phyloP scores from a whole-genome alignment of 2,113 vertebrate species.

The Sinosuthora webbiana region DNA sequence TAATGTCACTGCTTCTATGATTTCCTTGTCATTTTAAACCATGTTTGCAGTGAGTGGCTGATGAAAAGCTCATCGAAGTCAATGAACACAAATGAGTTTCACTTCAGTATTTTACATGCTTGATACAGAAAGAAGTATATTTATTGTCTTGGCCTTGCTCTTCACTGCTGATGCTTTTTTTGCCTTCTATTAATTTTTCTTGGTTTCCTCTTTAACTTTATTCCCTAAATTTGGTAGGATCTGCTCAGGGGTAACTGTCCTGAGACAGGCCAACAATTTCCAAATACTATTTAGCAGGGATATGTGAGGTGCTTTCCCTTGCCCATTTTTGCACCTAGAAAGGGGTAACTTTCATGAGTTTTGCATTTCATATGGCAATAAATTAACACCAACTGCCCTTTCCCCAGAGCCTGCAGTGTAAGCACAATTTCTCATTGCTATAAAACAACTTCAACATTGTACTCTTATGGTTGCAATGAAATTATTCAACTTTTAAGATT shows the following conservation, averaged over 20 bases:
- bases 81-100: not conserved
- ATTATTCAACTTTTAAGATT: not conserved
- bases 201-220: not conserved
- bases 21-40: conserved; percentile 2
- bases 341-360: not conserved
- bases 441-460: not conserved
- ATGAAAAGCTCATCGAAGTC: conserved; percentile 15
- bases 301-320: not conserved
- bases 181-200: not conserved
- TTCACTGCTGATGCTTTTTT: not conserved
- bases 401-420: not conserved
- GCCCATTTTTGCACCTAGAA: not conserved
- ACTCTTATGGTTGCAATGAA: not conserved
- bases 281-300: not conserved
- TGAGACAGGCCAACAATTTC: not conserved
- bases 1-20: not conserved
- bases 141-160: not conserved
- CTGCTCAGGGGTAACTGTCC: not conserved
- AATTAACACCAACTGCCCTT: not conserved
- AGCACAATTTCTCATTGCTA: not conserved
- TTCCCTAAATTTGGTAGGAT: not conserved
- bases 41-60: not conserved
- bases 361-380: not conserved
- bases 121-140: not conserved
- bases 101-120: not conserved